Evolutionary conservation across 2,113 vertebrate genomes (phyloP).

Genomic region (Ictidomys tridecemlineatus): DNA sequence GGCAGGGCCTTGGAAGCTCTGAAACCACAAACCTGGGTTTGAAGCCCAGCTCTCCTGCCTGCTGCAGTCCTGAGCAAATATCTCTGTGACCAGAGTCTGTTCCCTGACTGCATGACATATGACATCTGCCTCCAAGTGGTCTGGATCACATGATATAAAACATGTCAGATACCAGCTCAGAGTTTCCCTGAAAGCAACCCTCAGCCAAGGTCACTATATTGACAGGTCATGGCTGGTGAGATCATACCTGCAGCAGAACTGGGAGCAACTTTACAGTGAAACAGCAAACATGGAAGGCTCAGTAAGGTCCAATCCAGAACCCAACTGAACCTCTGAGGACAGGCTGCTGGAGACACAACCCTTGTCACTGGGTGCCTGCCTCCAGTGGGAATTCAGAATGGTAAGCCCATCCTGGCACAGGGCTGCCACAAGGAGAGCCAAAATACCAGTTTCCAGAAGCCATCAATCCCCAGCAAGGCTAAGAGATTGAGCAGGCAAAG

Average conservation of each 20-base stretch:
- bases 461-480: neutral
- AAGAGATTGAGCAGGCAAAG: fast-evolving
- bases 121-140: neutral
- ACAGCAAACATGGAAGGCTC: neutral
- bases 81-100: no score
- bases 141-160: neutral
- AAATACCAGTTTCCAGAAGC: neutral
- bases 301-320: no score
- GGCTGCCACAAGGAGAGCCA: neutral
- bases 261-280: neutral
- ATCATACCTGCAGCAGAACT: neutral
- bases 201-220: neutral
- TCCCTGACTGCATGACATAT: no score
- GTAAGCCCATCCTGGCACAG: neutral
- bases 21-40: no score
- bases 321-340: neutral
- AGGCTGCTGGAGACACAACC: neutral
- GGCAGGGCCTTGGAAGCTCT: no score
- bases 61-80: no score
- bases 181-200: neutral
- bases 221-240: neutral
- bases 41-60: no score
- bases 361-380: fast-evolving
- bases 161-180: neutral
- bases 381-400: neutral